Conservation (phyloP, 2,888 invertebrate species). For the Eilema sororculum region DNA sequence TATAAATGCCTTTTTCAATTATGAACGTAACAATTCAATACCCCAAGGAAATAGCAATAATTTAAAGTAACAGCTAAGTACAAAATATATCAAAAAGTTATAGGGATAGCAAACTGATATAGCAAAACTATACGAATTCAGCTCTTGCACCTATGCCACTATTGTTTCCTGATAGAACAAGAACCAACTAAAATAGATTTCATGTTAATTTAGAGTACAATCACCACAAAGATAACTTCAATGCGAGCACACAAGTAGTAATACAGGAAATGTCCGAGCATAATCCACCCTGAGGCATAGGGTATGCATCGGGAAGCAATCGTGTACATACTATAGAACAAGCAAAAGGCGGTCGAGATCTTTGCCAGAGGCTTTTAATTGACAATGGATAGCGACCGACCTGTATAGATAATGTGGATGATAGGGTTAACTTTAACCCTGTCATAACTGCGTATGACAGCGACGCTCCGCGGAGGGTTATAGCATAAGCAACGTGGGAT, state of each 20-base stretch:
- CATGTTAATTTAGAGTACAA: slow-evolving; percentile 78
- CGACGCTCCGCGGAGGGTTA: slow-evolving; percentile 41
- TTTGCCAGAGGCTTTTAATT: slow-evolving; percentile 80
- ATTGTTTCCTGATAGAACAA: slow-evolving; percentile 67
- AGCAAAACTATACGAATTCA: slow-evolving; percentile 40
- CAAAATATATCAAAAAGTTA: slow-evolving; percentile 41
- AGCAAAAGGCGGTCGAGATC: slow-evolving; percentile 81
- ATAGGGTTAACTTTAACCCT: slow-evolving; percentile 77
- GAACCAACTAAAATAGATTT: slow-evolving; percentile 67
- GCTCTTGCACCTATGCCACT: slow-evolving; percentile 38
- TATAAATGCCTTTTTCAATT: not conserved
- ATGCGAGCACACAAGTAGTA: slow-evolving; percentile 71
- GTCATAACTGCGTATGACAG: slow-evolving; percentile 65
- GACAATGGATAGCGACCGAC: slow-evolving; percentile 77
- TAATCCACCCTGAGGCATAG: slow-evolving; percentile 79
- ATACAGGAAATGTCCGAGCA: slow-evolving; percentile 83
- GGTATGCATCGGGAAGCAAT: slow-evolving; percentile 80
- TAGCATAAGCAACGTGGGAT: slow-evolving; percentile 51
- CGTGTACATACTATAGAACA: slow-evolving; percentile 76
- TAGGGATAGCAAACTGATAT: slow-evolving; percentile 31
- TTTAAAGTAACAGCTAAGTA: slow-evolving; percentile 44
- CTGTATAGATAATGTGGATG: slow-evolving; percentile 67
- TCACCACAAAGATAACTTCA: slow-evolving; percentile 73
- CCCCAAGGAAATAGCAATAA: slow-evolving; percentile 42
- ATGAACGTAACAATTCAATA: slow-evolving; percentile 26